phyloP scores from a whole-genome alignment of 2,888 invertebrate species.

The Ditula angustiorana region DNA sequence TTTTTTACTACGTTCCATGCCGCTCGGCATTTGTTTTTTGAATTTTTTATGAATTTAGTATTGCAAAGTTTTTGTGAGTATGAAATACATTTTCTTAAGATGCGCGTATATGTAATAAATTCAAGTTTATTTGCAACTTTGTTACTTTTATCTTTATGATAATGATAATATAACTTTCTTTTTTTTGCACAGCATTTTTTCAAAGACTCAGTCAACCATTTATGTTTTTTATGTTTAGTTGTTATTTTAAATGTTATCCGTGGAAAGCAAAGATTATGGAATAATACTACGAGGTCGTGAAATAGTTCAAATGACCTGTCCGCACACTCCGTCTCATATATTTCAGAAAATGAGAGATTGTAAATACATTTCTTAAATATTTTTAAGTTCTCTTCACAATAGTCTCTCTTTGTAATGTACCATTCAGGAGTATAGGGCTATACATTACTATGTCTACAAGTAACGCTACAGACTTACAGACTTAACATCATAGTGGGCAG shows the following conservation, averaged over 20 bases:
- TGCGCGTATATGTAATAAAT: too few species aligned
- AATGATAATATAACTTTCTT: too few species aligned
- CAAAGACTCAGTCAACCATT: too few species aligned
- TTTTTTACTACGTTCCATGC: background rate
- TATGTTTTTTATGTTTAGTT: background rate
- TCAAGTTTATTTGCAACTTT: too few species aligned
- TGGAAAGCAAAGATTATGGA: slow-evolving; percentile 13
- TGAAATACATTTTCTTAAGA: too few species aligned
- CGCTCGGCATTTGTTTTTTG: background rate
- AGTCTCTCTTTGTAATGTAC: background rate
- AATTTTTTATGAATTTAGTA: background rate
- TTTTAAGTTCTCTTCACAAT: background rate
- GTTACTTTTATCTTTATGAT: too few species aligned
- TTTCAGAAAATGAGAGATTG: slow-evolving; percentile 1
- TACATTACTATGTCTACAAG: too few species aligned
- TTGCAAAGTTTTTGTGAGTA: too few species aligned
- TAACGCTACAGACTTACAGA: too few species aligned
- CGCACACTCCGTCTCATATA: background rate
- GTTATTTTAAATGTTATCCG: background rate
- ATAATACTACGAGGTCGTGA: background rate
- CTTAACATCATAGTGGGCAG: too few species aligned
- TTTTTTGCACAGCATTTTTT: too few species aligned
- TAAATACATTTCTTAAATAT: slow-evolving; percentile 2
- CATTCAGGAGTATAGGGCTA: background rate
- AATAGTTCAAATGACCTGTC: slow-evolving; percentile 1